phyloP scores from a whole-genome alignment of 1,140 invertebrate species.

The Agrypnia vestita region DNA sequence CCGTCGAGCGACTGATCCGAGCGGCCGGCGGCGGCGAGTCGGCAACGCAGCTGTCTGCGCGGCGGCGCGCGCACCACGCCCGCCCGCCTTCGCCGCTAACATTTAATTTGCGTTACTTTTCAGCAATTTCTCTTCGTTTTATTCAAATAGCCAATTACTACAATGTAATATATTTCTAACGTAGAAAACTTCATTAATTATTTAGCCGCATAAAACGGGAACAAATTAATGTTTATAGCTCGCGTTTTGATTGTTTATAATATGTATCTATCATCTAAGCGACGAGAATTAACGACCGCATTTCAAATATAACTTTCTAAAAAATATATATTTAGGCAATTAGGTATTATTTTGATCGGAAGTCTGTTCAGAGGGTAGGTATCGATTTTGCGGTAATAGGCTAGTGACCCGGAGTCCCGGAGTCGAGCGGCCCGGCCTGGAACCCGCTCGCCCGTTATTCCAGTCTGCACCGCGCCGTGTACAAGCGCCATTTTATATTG shows the following conservation, averaged over 20 bases:
- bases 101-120: conserved; percentile 14
- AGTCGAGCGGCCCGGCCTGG: too few relatives aligned
- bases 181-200: too few relatives aligned
- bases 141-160: not conserved
- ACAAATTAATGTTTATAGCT: too few relatives aligned
- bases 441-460: too few relatives aligned
- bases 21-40: conserved; percentile 20
- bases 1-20: conserved; percentile 27
- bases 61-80: conserved; percentile 46
- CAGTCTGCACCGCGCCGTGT: not conserved
- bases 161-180: too few relatives aligned
- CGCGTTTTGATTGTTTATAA: too few relatives aligned
- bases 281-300: too few relatives aligned
- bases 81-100: not conserved
- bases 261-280: too few relatives aligned
- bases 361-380: not conserved
- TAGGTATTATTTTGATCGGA: too few relatives aligned
- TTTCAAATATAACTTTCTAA: too few relatives aligned
- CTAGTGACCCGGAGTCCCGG: not conserved
- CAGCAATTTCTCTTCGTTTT: not conserved
- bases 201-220: too few relatives aligned
- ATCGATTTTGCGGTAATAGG: not conserved
- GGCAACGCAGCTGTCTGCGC: conserved; percentile 49
- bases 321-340: too few relatives aligned
- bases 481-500: not conserved